phyloP scores from a whole-genome alignment of 1,140 invertebrate genomes.

The Sarcophaga peregrina region DNA sequence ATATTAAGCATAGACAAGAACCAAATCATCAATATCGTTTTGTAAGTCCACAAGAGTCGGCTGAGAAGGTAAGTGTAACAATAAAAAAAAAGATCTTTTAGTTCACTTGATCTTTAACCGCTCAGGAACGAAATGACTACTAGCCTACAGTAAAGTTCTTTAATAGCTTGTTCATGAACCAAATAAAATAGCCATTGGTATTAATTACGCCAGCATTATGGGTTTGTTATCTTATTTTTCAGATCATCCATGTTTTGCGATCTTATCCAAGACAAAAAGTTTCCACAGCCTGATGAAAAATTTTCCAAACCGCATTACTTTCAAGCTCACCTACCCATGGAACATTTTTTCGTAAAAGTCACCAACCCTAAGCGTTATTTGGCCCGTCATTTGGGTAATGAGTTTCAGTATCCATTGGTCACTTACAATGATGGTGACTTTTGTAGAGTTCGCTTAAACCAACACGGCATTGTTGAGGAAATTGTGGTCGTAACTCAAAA shows the following conservation, averaged over 20 bases:
- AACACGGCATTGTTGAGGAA: conserved; percentile 54
- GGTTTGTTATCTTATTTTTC: not conserved
- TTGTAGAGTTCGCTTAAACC: conserved; percentile 51
- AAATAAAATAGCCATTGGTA: too few species aligned
- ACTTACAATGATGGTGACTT: conserved; percentile 55
- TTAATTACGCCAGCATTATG: too few species aligned
- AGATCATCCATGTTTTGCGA: conserved; percentile 53
- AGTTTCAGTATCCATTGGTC: conserved; percentile 33
- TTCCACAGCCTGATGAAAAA: conserved; percentile 45
- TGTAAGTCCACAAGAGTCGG: conserved; percentile 46
- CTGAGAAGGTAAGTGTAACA: conserved; percentile 8
- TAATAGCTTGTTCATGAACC: too few species aligned
- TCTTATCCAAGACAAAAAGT: not conserved
- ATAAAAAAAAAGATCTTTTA: too few species aligned
- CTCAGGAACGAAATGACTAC: too few species aligned
- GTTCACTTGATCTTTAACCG: too few species aligned
- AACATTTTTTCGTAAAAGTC: conserved; percentile 53
- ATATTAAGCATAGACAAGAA: conserved; percentile 41
- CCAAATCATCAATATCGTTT: conserved; percentile 55
- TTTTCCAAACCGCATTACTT: conserved; percentile 50
- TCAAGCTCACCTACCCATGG: conserved; percentile 51
- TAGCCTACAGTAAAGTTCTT: too few species aligned
- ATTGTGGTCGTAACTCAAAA: conserved; percentile 55
- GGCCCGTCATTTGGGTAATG: conserved; percentile 33
- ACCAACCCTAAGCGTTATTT: conserved; percentile 55